A percentile compares a stretch with the other conserved stretches of the same genome.
phyloP scores from a whole-genome alignment of 2,888 invertebrate genomes.

The Cephus rjabovi region DNA sequence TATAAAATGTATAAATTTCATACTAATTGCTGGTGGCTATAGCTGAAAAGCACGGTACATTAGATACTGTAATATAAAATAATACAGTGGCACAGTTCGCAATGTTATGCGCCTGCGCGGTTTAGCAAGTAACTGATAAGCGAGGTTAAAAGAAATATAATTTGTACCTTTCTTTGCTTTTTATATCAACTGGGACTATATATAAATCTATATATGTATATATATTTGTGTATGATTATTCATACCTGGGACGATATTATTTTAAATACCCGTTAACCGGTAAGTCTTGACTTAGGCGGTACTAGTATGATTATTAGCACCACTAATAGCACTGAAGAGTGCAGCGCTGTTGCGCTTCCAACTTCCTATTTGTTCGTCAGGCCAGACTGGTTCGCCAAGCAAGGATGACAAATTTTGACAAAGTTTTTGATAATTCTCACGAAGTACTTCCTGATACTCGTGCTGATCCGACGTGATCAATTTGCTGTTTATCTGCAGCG shows the following conservation, averaged over 20 bases:
- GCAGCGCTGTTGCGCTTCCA: slow-evolving; percentile 83
- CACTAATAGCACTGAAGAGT: slow-evolving; percentile 83
- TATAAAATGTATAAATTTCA: not conserved
- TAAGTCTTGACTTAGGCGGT: slow-evolving; percentile 72
- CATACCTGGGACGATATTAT: not conserved
- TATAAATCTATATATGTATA: not conserved
- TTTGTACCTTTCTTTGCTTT: not conserved
- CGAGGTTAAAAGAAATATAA: not conserved
- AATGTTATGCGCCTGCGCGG: not conserved
- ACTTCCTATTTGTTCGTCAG: slow-evolving; percentile 72
- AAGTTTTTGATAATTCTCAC: slow-evolving; percentile 87
- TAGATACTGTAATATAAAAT: not conserved
- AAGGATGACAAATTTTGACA: slow-evolving; percentile 81
- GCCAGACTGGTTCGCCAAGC: slow-evolving; percentile 80
- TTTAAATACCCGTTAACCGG: not conserved
- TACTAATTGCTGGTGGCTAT: not conserved
- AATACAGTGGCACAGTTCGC: not conserved
- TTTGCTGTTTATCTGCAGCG: slow-evolving; percentile 88
- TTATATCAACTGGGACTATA: not conserved
- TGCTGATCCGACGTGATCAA: slow-evolving; percentile 90
- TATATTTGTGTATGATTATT: not conserved
- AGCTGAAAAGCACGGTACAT: not conserved
- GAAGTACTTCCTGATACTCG: slow-evolving; percentile 91
- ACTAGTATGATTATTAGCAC: slow-evolving; percentile 84
- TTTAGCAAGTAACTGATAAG: not conserved